phyloP scores from a whole-genome alignment of 92 coral and sea anemone genomes.

The Umimayanthus chanpuru region DNA sequence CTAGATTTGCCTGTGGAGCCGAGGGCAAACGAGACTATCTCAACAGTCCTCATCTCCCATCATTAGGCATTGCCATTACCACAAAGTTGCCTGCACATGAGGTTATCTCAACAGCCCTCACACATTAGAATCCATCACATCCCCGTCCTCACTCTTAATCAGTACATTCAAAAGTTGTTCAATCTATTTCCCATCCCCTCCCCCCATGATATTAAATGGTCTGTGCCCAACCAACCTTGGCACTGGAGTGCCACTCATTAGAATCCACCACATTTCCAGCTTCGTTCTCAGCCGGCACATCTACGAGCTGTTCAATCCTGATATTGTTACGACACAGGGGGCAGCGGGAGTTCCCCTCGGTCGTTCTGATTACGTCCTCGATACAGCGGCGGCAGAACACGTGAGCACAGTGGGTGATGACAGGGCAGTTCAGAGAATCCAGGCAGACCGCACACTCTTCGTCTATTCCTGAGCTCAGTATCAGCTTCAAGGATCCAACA shows the following conservation, averaged over 20 bases:
- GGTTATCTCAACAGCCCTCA: too few species aligned
- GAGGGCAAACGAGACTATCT: too few species aligned
- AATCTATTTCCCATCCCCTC: background rate
- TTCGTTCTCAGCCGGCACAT: constrained; percentile 67
- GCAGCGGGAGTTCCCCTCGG: constrained; percentile 64
- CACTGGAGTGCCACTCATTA: constrained; percentile 76
- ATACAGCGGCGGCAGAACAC: constrained; percentile 85
- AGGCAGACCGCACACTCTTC: constrained; percentile 88
- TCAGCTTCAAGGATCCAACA: constrained; percentile 58
- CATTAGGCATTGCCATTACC: too few species aligned
- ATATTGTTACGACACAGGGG: constrained; percentile 77
- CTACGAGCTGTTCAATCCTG: constrained; percentile 67
- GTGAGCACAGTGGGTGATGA: constrained; percentile 84
- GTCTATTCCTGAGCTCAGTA: constrained; percentile 79
- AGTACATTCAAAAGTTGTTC: constrained; percentile 77
- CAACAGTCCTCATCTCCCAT: too few species aligned
- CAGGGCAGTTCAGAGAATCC: constrained; percentile 73
- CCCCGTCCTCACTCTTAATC: constrained; percentile 50
- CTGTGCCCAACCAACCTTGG: constrained; percentile 57
- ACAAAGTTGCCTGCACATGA: too few species aligned
- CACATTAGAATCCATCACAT: constrained; percentile 38
- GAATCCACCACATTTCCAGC: constrained; percentile 46
- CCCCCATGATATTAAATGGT: background rate
- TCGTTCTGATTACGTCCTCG: constrained; percentile 71
- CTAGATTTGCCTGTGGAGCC: too few species aligned